A percentile compares a stretch with the other conserved stretches of the same genome.
Conservation (phyloP, 2,888 invertebrate species). For the Mythimna vitellina region DNA sequence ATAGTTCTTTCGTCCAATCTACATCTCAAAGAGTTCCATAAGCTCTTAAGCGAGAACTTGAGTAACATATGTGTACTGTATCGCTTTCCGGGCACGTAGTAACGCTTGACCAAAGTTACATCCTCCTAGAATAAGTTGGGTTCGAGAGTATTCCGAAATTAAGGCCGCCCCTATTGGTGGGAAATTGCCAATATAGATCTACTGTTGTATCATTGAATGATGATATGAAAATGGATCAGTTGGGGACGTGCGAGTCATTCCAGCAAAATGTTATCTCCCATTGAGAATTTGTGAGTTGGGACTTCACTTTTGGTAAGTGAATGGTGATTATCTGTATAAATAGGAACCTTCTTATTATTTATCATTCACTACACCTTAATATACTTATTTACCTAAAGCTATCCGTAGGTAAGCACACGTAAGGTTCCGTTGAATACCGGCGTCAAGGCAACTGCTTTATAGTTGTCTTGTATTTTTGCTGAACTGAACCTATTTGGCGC, state of each 20-base stretch:
- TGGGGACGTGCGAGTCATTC: not conserved
- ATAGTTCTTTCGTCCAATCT: conserved; percentile 39
- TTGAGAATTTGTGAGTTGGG: not conserved
- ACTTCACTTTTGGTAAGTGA: no score
- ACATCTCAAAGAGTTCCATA: conserved; percentile 33
- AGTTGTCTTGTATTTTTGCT: no score
- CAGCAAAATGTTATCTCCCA: not conserved
- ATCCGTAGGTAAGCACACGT: no score
- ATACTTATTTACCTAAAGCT: no score
- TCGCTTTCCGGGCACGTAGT: conserved; percentile 78
- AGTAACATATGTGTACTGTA: conserved; percentile 62
- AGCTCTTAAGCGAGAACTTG: conserved; percentile 45
- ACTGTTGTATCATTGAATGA: conserved; percentile 17
- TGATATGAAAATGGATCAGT: not conserved
- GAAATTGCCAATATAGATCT: conserved; percentile 19
- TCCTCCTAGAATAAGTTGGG: conserved; percentile 57
- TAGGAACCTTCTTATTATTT: no score
- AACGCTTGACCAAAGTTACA: conserved; percentile 72
- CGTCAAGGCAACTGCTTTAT: no score
- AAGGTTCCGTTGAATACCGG: no score
- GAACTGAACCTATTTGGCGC: no score
- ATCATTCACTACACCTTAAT: no score
- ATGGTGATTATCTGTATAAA: not conserved
- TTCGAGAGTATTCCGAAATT: conserved; percentile 35
- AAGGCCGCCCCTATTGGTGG: conserved; percentile 37